phyloP scores from a whole-genome alignment of 2,888 invertebrate genomes.

The Ischnus inquisitorius region DNA sequence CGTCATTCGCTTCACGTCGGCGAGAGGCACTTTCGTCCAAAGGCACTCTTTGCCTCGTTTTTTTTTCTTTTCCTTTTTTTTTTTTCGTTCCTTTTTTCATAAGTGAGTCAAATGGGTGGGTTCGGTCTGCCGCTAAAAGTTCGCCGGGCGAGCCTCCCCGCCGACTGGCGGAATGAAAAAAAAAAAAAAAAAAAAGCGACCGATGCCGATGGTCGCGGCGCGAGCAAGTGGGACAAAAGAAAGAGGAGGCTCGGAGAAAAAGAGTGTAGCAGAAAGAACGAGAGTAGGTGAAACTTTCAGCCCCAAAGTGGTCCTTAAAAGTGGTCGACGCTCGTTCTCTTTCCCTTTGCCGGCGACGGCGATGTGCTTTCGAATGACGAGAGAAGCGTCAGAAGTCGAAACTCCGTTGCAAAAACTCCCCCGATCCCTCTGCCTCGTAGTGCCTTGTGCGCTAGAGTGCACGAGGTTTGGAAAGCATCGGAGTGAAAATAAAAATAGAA shows the following conservation, averaged over 20 bases:
- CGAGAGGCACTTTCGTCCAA: constrained; percentile 29
- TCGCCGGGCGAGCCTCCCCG: constrained; percentile 27
- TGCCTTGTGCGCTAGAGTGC: constrained; percentile 46
- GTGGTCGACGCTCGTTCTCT: constrained; percentile 69
- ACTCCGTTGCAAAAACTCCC: constrained; percentile 70
- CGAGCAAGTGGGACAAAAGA: constrained; percentile 44
- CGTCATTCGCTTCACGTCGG: constrained; percentile 43
- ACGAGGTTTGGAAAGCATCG: constrained; percentile 60
- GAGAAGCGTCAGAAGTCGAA: constrained; percentile 80
- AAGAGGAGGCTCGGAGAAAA: constrained; percentile 54
- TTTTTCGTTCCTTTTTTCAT: constrained; percentile 15
- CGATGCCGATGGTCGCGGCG: constrained; percentile 3
- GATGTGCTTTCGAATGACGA: constrained; percentile 70
- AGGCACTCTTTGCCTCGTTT: constrained; percentile 19
- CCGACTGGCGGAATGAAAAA: constrained; percentile 45
- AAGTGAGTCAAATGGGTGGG: constrained; percentile 54
- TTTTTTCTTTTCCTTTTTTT: constrained; percentile 14
- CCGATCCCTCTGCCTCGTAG: neutral
- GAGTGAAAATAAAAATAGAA: constrained; percentile 19
- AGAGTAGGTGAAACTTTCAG: constrained; percentile 77
- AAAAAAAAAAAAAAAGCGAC: no score
- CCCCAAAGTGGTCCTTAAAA: constrained; percentile 77
- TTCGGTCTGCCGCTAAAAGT: constrained; percentile 61
- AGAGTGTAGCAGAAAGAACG: constrained; percentile 59
- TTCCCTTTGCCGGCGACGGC: constrained; percentile 58